phyloP scores from a whole-genome alignment of 2,888 invertebrate species.

The Apotomis turbidana region DNA sequence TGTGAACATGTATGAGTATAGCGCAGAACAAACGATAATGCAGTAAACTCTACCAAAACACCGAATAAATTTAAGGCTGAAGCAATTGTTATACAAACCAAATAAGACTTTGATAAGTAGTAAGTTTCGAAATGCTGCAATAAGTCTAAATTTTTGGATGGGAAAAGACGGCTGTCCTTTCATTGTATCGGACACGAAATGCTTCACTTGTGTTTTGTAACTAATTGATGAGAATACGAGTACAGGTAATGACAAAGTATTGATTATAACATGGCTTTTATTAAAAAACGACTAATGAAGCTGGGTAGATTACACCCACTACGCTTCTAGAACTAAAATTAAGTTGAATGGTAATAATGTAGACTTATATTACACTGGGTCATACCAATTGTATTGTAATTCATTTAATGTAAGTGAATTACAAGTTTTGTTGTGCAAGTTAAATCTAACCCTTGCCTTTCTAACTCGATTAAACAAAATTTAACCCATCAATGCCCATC shows the following conservation, averaged over 20 bases:
- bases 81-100: slow-evolving; percentile 22
- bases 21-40: background rate
- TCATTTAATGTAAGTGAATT: background rate
- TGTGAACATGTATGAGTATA: background rate
- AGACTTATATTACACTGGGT: background rate
- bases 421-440: background rate
- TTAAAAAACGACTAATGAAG: background rate
- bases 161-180: background rate
- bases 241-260: background rate
- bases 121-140: background rate
- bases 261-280: background rate
- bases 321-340: background rate
- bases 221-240: background rate
- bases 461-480: slow-evolving; percentile 28
- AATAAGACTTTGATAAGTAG: slow-evolving; percentile 9
- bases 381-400: background rate
- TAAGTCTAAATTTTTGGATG: background rate
- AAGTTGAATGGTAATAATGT: background rate
- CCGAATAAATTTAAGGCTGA: background rate
- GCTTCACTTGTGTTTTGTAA: background rate
- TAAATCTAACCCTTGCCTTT: slow-evolving; percentile 43
- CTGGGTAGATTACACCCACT: background rate
- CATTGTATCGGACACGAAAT: background rate
- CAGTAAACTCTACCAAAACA: slow-evolving; percentile 6
- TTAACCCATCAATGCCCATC: slow-evolving; percentile 37